Evolutionary conservation across 2,113 vertebrate genomes (phyloP), one percentile per base, ranked within the genome.

Genomic region (Pithys albifrons): DNA sequence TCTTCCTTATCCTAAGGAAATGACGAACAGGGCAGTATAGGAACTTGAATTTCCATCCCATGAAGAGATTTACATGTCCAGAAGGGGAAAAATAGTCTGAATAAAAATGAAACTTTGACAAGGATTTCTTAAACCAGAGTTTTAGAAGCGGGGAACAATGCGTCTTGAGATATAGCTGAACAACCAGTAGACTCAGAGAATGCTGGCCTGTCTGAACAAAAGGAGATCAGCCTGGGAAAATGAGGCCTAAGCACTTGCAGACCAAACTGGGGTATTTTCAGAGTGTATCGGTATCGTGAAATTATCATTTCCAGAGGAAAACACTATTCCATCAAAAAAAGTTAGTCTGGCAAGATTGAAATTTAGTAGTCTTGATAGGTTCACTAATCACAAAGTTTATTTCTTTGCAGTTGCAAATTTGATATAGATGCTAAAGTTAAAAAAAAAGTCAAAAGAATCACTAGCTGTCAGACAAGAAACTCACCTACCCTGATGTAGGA

Each of bases 11-110:
- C 15, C 7, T 31, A 79, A 45, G 46, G 51, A 59, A 59, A 9
- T 18, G 6, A 67, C 1, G 0, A 83, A 71, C 7, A 49, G 37
- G 45, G 5, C 9, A 74, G 17, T 37, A 37, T 14, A 78, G 33
- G 10, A 72, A 59, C 43, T 75, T 58, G 43, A 43, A 76, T 72
- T 87, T 88, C 49, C 23, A 27, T 65, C 25, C 46, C 16, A 22
- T 64, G 4, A 75, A 46, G 65, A 67, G 4, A 57, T 65, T 89
- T 79, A 57, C 24, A 14, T 9, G 14, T 52, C n/a, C 2, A 10
- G 17, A 52, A 1, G 0, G 1, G 4, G 10, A 5, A 5, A 61
- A 28, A 45, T 16, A 51, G 39, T 72, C 11, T 35, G 45, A 64
- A 49, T 64, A 71, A 41, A 71, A 93, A 58, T 25, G 3, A 43